Evolutionary conservation across 2,797 vertebrate genomes (phyloP), one percentile per base, ranked within the genome.

Genomic region (Gymnopithys bicolor): DNA sequence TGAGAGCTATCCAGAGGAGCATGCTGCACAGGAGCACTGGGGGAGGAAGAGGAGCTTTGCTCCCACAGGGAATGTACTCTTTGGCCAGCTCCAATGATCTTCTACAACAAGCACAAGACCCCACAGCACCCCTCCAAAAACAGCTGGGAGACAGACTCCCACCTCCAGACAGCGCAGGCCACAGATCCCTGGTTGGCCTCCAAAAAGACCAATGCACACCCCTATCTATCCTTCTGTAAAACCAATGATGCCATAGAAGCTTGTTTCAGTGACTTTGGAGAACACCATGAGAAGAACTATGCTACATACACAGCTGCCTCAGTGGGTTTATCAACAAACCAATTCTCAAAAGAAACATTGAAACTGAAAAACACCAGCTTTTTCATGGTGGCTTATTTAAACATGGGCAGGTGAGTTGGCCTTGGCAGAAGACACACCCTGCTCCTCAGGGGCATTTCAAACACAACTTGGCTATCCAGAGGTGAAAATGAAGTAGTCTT

Each of bases 21-120:
- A 35, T 0, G 5, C 10, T 27, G 43, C 71, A 64, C 35, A 52
- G 41, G 12, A 33, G 3, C 67, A 74, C 37, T 0, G 0, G 2
- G 8, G 9, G 37, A 30, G 23, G 17, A 67, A 76, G 49, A 78
- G 21, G 8, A 63, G 52, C 33, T 74, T 56, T 58, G 49, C 7
- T 75, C 25, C 14, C 28, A 37, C 0, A 0, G 24, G 13, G 32
- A 66, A n/a, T 1, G 0, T 24, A 37, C 0, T 0, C 18, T 48
- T 69, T n/a, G 12, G 52, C 25, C 32, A 35, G 13, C 25, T 28
- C 41, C 3, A 1, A 66, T 10, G 32, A 68, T 45, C 28, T 46
- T 75, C 37, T 67, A 43, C 27, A 81, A 23, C 51, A 45, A 66
- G 37, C 0, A 0, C 43, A 43, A 74, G 27, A 10, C 5, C 10